Evolutionary conservation across 2,888 invertebrate species (phyloP), one percentile per base, ranked within the genome.

Genomic region (Sarcophaga rosellei): DNA sequence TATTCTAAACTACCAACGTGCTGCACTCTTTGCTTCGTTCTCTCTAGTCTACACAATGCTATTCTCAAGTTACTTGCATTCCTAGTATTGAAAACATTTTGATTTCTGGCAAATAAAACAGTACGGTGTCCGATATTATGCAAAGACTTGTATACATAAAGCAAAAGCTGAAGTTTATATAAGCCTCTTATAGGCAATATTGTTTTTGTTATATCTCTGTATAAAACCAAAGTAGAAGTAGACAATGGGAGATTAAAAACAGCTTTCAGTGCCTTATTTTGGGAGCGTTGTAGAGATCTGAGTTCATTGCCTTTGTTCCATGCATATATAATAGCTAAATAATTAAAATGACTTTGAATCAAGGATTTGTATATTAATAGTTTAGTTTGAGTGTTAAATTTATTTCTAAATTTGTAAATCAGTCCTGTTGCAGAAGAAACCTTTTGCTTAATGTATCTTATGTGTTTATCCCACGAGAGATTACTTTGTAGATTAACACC

Each of bases 151-250:
- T 17, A 66, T 44, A 66, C 25, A 17, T 66, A 66, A 3, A 44
- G 17, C 35, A 66, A 66, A 5, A 66, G 44, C 35, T 66, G 66
- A 25, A 66, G 25, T 66, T 66, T 66, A 35, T 66, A 66, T 8
- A 66, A 12, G 10, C 44, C 45, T 3, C 45, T n/a, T n/a, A 45
- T 12, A 4, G 66, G 66, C 6, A 66, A n/a, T 17, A 45, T 17
- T 25, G 4, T 68, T 68, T 35, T 44, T 8, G n/a, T 17, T 44
- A 44, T 44, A 11, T 68, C 45, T 68, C 15, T 66, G 15, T 44
- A 66, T n/a, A 66, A 35, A 25, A 44, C 15, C n/a, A n/a, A 44
- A 12, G 66, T 66, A 10, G 44, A 8, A 66, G 5, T 15, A 12
- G n/a, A 15, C n/a, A n/a, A 11, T 35, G 66, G 44, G 35, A 66